Evolutionary conservation across 2,888 invertebrate genomes (phyloP).

Genomic region (Habrosyne pyritoides): DNA sequence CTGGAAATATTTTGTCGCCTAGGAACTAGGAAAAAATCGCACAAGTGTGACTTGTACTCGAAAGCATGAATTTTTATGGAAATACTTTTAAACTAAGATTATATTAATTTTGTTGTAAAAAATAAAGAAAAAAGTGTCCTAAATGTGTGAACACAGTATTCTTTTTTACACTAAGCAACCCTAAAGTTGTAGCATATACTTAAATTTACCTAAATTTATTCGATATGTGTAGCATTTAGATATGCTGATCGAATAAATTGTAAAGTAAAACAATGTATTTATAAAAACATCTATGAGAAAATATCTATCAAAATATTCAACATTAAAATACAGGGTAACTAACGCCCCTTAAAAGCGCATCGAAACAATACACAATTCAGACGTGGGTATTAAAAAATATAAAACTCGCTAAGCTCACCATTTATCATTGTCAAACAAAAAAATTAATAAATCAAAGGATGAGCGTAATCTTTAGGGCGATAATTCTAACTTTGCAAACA

Average conservation of each 20-base stretch:
- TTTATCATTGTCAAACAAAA: slow-evolving; percentile 21
- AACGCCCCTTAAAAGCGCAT: neutral
- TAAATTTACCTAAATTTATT: no score
- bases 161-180: no score
- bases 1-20: neutral
- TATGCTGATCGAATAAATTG: no score
- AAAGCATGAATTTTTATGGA: no score
- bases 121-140: no score
- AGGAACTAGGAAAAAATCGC: neutral
- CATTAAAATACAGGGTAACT: neutral
- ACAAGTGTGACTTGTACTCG: neutral
- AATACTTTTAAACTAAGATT: no score
- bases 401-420: slow-evolving; percentile 9
- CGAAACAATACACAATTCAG: neutral
- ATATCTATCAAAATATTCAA: neutral
- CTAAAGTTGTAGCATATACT: no score
- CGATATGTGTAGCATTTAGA: no score
- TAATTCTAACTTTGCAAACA: slow-evolving; percentile 16
- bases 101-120: no score
- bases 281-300: neutral
- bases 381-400: slow-evolving; percentile 2
- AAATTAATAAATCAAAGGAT: slow-evolving; percentile 27
- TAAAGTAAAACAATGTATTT: no score
- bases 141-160: no score
- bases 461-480: slow-evolving; percentile 21